Base-by-base conservation (phyloP, 2,113 vertebrate genomes). In the Uria aalge region DNA sequence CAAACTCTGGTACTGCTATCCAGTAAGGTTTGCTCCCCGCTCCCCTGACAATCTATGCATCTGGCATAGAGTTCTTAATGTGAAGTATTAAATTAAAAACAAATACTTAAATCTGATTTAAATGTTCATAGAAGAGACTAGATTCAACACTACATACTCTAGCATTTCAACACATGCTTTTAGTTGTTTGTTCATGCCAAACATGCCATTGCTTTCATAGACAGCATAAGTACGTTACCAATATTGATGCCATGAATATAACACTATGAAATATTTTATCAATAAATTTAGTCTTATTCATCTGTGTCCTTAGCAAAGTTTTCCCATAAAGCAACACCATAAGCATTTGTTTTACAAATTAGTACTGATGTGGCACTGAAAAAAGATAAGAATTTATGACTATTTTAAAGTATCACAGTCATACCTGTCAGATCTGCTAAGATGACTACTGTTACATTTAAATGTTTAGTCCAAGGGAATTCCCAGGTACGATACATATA, bases 21-120 rank as follows among this genome's bases (percentile, higher is more conserved):
- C 8, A 63, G 21, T 67, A 68, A 63, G 7, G 23, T 34, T 62
- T 57, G 17, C 5, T 4, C 9, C 9, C 4, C 0, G 0, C 2
- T 23, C 18, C 21, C 13, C 32, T 13, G 15, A 53, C 15, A 16
- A 0, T 8, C 8, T 26, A 66, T 64, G 5, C 26, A 91, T 77
- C 21, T 69, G 36, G 34, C 29, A 76, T 17, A n/a, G 32, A 43
- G n/a, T 41, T 60, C 47, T 85, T 30, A 63, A 47, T 29, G 16
- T 62, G 41, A 90, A 67, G 52, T 50, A 78, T 29, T 67, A 56
- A 64, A 67, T n/a, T 16, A 47, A 89, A 84, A 87, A 4, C 9
- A 89, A 94, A 62, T 41, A 90, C 27, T 78, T 62, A 30, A 79
- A 41, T 67, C 19, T 23, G 32, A 85, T 72, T 55, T 12, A 78